Conservation (phyloP, 2,797 vertebrate species). For the Tiaroga cobitis region DNA sequence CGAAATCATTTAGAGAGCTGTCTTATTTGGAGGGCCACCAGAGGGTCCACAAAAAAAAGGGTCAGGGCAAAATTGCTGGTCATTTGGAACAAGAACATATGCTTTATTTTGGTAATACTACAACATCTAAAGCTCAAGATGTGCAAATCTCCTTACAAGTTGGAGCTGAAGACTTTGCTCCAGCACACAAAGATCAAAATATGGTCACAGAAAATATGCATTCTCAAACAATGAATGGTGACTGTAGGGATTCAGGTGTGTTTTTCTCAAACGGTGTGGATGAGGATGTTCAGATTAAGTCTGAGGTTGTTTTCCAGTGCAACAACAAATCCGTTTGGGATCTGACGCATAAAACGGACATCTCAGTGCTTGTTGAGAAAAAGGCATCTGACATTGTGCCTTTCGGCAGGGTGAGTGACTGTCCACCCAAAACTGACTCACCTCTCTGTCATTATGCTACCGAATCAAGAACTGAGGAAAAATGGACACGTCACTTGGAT, state of each 20-base stretch:
- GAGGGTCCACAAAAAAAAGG: slow-evolving; percentile 71
- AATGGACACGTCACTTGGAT: background rate
- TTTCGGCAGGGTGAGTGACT: slow-evolving; percentile 1
- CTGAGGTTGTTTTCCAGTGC: slow-evolving; percentile 24
- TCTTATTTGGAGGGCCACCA: slow-evolving; percentile 80
- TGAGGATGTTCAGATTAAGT: slow-evolving; percentile 39
- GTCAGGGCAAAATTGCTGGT: background rate
- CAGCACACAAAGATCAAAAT: background rate
- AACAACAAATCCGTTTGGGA: background rate
- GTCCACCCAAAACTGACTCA: slow-evolving; percentile 18
- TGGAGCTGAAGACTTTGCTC: background rate
- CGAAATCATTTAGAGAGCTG: slow-evolving; percentile 78
- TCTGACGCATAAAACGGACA: slow-evolving; percentile 1
- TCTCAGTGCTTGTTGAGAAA: slow-evolving; percentile 7
- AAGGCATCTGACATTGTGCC: slow-evolving; percentile 21
- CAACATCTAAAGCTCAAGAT: background rate
- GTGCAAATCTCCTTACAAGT: background rate
- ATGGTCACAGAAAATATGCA: background rate
- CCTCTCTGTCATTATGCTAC: background rate
- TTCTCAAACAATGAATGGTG: slow-evolving; percentile 14
- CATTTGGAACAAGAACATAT: background rate
- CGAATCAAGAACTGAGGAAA: background rate
- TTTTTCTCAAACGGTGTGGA: background rate
- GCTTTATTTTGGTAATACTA: background rate
- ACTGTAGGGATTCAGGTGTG: background rate